Evolutionary conservation across 2,888 invertebrate species (phyloP), one percentile per base, ranked within the genome.

Genomic region (Dicycla oo): DNA sequence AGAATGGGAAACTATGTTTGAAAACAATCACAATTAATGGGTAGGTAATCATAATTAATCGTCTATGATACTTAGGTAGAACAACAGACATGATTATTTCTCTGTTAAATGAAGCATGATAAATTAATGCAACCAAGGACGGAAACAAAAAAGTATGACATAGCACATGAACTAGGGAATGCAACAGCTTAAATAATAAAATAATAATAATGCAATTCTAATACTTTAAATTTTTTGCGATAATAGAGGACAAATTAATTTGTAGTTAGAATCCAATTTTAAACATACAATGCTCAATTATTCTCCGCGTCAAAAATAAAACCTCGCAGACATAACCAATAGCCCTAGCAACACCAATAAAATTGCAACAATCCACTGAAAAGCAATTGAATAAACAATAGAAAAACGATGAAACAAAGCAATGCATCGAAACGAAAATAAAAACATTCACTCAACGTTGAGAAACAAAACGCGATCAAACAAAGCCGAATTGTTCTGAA

Each of bases 381-480:
- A 65, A 61, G 69, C 73, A 69, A 84, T 75, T 60, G 60, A 71
- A 81, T 67, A 71, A 75, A 75, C 78, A 84, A 84, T 73, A 84
- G 67, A 72, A 83, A 81, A 80, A 75, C 73, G 67, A 56, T 63
- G 53, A 72, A 83, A 83, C 62, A 81, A 73, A 75, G 34, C 73
- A 56, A 49, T 20, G 53, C 63, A 75, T 70, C 57, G 65, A 81
- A 84, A 76, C 68, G 73, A 66, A 76, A 81, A 74, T 76, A 79
- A 84, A 83, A 84, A 67, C 71, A 68, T 79, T 68, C 69, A 70
- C 78, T 81, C 75, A 66, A 75, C 73, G 65, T 56, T 40, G 60
- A 78, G 79, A 78, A 78, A 75, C 84, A 79, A 81, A 75, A 84
- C 75, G 75, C 65, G 57, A 78, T 82, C 69, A 78, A 69, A 82